phyloP scores from a whole-genome alignment of 2,113 vertebrate genomes.

The Zosterops lateralis region DNA sequence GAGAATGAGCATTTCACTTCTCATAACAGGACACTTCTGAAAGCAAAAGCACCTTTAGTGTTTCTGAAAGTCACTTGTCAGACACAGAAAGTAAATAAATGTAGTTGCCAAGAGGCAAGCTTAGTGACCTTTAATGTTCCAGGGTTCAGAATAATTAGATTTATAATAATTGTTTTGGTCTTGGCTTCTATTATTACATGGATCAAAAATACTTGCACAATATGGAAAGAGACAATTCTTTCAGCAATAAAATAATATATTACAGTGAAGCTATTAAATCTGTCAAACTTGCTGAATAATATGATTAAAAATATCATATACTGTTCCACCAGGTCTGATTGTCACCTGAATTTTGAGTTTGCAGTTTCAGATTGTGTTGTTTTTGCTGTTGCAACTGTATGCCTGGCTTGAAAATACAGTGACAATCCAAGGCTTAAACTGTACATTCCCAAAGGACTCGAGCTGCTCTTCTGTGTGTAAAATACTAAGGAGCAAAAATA shows the following conservation, averaged over 20 bases:
- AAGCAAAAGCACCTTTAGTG: neutral
- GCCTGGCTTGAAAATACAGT: neutral
- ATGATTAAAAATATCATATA: neutral
- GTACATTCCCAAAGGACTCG: neutral
- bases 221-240: neutral
- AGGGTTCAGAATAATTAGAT: neutral
- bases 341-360: neutral
- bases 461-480: neutral
- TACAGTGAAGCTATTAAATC: neutral
- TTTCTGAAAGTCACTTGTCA: neutral
- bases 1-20: neutral
- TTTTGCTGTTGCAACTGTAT: neutral
- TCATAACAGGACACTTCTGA: neutral
- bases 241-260: neutral
- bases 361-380: neutral
- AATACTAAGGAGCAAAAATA: neutral
- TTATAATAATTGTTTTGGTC: neutral
- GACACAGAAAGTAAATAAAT: neutral
- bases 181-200: neutral
- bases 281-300: neutral
- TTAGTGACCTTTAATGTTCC: neutral
- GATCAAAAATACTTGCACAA: neutral
- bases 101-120: neutral
- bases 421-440: neutral
- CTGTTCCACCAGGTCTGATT: neutral